Evolutionary conservation across 2,888 invertebrate species (phyloP), one percentile per base, ranked within the genome.

Genomic region (Chaetogeoica ovagalla): DNA sequence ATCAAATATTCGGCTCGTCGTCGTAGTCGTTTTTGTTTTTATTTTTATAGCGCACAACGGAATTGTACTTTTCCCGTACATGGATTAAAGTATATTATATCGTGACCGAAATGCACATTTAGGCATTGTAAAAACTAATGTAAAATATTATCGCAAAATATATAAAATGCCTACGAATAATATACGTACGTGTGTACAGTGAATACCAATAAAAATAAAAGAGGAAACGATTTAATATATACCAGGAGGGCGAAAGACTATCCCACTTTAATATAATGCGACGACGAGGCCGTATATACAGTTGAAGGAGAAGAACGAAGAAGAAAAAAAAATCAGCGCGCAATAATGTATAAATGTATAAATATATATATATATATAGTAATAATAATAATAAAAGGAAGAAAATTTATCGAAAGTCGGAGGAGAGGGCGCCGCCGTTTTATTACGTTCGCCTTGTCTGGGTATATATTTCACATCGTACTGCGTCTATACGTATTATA

Each of bases 351-450:
- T 19, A 69, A 69, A 30, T 30, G 30, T 30, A 30, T 30, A 30
- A 2, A 30, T 30, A 30, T 30, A 30, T 30, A 30, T 30, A 30
- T 30, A 30, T 30, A 30, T 55, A 30, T 19, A 11, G 23, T 60
- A 13, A 13, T 37, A 70, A 57, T 70, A 70, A 63, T 63, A 63
- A 17, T 37, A 63, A 63, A 39, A 63, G 17, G 21, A 15, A 39
- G 57, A 21, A 39, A 57, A 70, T 70, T 57, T 57, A 70, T 70
- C 70, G 70, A 57, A 70, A 39, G 57, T 57, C 52, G 17, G 7
- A 37, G 57, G 57, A 57, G 4, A 4, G 30, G 30, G n/a, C n/a
- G n/a, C n/a, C 57, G 70, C 70, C 70, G 57, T n/a, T 70, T 69
- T 13, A 37, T 69, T 55, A 55, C 55, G 69, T 55, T 69, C 23